Base-by-base conservation (phyloP, 2,113 vertebrate species). In the Trematocara marginatum region DNA sequence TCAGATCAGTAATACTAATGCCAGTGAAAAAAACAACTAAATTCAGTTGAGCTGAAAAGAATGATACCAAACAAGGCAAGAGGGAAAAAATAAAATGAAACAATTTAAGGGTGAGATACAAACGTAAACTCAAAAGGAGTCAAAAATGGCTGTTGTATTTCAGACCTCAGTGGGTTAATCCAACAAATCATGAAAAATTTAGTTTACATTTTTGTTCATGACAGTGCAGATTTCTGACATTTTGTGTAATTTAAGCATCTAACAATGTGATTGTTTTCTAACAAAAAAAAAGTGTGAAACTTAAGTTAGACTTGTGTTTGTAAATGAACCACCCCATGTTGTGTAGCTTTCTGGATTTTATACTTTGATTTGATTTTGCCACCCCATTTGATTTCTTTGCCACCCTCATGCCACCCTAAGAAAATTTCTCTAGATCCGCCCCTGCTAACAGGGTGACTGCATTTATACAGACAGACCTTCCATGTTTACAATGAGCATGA, bases 111-210 rank as follows among this genome's bases (percentile, higher is more conserved):
- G 49, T 52, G 49, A 52, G 0, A 10, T n/a, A 52, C 4, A 52
- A 52, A 52, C 0, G 0, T n/a, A 1, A 52, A 52, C 18, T 52
- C 18, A 52, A 52, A 52, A 52, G 49, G 49, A 0, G 8, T 52
- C 18, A 52, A 10, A 52, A 52, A n/a, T 3, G 1, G 4, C 49
- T 0, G 49, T n/a, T 52, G 49, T 52, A 2, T 52, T 52, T 0
- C 49, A 52, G 51, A 52, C 1, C 2, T n/a, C 51, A 10, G 51
- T 1, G 51, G 5, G 51, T n/a, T 10, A 0, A 52, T 52, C 9
- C 51, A 52, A 20, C 8, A 52, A 52, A 20, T 52, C 51, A 6
- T 52, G 51, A 20, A 52, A 20, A 52, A 52, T 52, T 52, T 1
- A 9, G n/a, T 20, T 52, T 10, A 20, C 0, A 52, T 3, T 52